Conservation (phyloP, 2,113 vertebrate species). For the Heptranchias perlo region DNA sequence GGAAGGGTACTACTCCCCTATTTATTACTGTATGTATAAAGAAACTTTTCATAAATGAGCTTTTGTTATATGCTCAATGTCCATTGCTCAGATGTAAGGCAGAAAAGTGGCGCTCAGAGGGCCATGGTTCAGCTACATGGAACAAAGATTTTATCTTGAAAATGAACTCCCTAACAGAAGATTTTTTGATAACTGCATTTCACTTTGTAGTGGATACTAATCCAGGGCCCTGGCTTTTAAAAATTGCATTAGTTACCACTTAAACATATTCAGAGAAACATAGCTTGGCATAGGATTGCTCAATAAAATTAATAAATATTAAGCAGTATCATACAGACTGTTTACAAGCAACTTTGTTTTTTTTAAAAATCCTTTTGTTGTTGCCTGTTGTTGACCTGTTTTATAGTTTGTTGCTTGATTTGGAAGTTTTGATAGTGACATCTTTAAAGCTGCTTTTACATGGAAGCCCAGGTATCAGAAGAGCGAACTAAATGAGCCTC, state of each 20-base stretch:
- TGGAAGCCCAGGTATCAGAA: not conserved
- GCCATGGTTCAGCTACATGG: constrained; percentile 10
- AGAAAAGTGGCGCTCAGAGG: not conserved
- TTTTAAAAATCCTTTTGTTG: not conserved
- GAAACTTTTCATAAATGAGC: constrained; percentile 42
- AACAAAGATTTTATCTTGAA: constrained; percentile 40
- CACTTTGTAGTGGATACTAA: constrained; percentile 36
- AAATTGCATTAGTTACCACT: constrained; percentile 30
- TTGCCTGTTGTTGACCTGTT: not conserved
- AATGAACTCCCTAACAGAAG: constrained; percentile 28
- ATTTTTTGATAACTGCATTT: constrained; percentile 38
- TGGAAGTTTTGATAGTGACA: not conserved
- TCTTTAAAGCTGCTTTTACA: not conserved
- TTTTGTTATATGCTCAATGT: constrained; percentile 34
- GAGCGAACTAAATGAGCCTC: not conserved
- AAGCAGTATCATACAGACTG: not conserved
- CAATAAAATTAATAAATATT: constrained; percentile 25
- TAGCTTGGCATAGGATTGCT: not conserved
- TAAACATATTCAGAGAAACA: constrained; percentile 19
- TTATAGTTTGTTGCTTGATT: not conserved
- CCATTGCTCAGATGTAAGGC: constrained; percentile 19
- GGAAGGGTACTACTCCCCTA: constrained; percentile 41
- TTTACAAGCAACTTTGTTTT: not conserved
- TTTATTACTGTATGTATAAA: constrained; percentile 7
- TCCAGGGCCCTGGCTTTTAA: constrained; percentile 28